These are phyloP conservation scores for Orientallactaga sibirica DNA, from an alignment of 2,797 vertebrate genomes.

Conservation along the genomic window DNA sequence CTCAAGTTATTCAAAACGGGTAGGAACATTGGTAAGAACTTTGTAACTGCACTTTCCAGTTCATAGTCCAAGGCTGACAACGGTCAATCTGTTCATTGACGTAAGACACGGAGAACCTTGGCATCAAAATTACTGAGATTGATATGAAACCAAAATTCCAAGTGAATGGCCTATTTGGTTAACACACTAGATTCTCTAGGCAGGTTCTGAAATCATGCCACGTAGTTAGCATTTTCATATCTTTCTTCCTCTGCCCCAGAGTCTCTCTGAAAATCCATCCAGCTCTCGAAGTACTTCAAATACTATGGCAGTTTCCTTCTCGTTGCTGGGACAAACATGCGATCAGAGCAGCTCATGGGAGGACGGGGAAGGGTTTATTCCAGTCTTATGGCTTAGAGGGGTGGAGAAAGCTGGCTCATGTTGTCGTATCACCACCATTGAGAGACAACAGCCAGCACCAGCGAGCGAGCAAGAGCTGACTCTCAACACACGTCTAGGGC, in stretches of 20 bases:
- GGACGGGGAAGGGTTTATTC: too few relatives aligned
- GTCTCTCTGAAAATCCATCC: background rate
- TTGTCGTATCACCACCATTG: too few relatives aligned
- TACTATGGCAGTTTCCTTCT: background rate
- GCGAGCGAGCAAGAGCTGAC: too few relatives aligned
- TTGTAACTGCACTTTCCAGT: background rate
- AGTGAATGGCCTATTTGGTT: conserved; percentile 24
- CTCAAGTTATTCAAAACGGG: background rate
- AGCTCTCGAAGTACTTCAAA: background rate
- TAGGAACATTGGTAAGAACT: background rate
- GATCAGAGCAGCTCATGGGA: too few relatives aligned
- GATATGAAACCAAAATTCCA: conserved; percentile 40
- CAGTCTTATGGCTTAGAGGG: too few relatives aligned
- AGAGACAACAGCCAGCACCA: too few relatives aligned
- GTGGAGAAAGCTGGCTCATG: too few relatives aligned
- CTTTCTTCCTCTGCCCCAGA: background rate
- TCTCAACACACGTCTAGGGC: too few relatives aligned
- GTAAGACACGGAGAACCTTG: background rate
- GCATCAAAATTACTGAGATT: background rate
- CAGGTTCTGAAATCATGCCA: conserved; percentile 1
- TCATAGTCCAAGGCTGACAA: background rate
- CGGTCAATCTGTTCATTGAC: background rate
- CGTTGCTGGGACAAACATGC: too few relatives aligned
- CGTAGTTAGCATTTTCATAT: background rate
- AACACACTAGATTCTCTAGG: background rate